Percentiles rank a stretch among this genome's conserved stretches.
Evolutionary conservation across 2,797 vertebrate species (phyloP).

Genomic region (Gymnodraco acuticeps): DNA sequence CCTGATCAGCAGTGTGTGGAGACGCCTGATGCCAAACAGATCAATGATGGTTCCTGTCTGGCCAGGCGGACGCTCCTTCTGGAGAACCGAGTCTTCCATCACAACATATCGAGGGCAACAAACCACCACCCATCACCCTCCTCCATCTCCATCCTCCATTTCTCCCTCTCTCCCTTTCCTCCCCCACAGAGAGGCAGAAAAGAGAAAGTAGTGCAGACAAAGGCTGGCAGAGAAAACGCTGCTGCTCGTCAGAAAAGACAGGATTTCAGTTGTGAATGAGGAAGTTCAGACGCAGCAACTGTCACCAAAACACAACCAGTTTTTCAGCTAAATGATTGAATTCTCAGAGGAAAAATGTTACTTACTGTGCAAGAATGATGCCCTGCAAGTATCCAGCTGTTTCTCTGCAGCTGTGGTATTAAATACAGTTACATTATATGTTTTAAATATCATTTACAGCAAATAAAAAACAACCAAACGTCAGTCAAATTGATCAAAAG

Average conservation of each 20-base stretch:
- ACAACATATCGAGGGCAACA: slow-evolving; percentile 77
- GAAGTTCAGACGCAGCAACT: slow-evolving; percentile 22
- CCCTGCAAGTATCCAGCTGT: not conserved
- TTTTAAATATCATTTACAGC: not conserved
- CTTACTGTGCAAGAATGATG: not conserved
- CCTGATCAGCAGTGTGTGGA: slow-evolving; percentile 45
- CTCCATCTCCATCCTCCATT: not conserved
- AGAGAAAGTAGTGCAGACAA: slow-evolving; percentile 50
- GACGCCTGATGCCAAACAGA: slow-evolving; percentile 65
- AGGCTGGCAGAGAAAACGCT: slow-evolving; percentile 42
- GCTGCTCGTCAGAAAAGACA: slow-evolving; percentile 22
- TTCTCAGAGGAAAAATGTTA: not conserved
- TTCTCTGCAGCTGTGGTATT: not conserved
- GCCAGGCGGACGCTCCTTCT: slow-evolving; percentile 76
- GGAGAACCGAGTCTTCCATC: slow-evolving; percentile 74
- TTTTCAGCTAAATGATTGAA: not conserved
- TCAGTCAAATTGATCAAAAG: not conserved
- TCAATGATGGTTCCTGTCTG: slow-evolving; percentile 62
- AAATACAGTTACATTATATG: not conserved
- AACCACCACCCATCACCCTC: slow-evolving; percentile 50
- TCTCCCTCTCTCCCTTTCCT: not conserved
- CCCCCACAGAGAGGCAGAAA: slow-evolving; percentile 45
- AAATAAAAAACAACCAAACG: not conserved
- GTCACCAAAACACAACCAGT: not conserved
- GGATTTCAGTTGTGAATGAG: slow-evolving; percentile 15